These are phyloP conservation scores for Sturnira hondurensis DNA, from an alignment of 2,113 vertebrate species.

Conservation along the genomic window DNA sequence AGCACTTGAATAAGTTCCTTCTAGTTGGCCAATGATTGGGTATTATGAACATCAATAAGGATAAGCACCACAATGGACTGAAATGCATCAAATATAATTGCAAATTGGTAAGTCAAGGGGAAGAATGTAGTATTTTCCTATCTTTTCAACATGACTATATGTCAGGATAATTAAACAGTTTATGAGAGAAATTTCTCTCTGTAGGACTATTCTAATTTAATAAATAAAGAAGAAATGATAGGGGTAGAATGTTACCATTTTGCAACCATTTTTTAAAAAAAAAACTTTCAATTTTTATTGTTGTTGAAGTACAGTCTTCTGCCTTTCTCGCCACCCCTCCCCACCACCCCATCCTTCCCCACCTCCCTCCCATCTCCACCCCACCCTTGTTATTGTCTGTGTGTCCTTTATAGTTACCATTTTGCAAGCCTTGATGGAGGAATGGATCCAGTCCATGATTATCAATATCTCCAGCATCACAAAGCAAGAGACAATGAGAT, in stretches of 20 bases:
- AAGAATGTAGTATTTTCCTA: not conserved
- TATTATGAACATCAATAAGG: not conserved
- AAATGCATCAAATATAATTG: not conserved
- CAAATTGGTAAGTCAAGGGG: not conserved
- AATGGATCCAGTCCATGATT: not conserved
- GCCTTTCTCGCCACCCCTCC: no score
- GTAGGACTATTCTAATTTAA: not conserved
- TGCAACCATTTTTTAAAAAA: not conserved
- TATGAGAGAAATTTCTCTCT: not conserved
- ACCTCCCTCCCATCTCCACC: no score
- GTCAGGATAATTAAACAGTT: not conserved
- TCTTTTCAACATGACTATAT: not conserved
- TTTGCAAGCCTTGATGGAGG: not conserved
- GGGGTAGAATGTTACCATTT: not conserved
- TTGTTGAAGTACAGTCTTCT: no score
- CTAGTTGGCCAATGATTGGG: not conserved
- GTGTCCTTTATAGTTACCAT: not conserved
- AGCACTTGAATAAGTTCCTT: not conserved
- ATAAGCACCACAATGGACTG: no score
- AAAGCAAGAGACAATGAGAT: not conserved
- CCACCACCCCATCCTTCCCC: no score
- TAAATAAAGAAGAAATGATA: not conserved
- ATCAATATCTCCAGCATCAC: not conserved
- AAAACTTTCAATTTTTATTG: no score
- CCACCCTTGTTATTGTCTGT: no score